Conservation (phyloP, 2,113 vertebrate species). For the Saguinus imperator region DNA sequence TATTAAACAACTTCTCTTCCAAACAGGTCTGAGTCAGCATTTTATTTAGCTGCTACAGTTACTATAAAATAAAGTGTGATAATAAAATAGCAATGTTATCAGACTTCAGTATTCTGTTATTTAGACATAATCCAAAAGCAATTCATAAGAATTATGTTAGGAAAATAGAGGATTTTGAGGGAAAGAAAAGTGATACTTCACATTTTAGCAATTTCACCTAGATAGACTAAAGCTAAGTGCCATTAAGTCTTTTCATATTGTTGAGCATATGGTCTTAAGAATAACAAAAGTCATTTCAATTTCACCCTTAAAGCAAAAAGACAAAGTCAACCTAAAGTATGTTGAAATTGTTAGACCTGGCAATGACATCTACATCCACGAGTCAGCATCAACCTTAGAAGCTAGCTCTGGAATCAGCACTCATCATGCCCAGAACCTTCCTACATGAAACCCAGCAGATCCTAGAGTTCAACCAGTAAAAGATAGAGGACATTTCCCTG, state of each 20-base stretch:
- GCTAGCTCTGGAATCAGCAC: not conserved
- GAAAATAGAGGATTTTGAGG: not conserved
- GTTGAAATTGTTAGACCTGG: not conserved
- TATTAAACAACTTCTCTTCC: not conserved
- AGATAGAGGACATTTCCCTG: not conserved
- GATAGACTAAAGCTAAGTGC: not conserved
- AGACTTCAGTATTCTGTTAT: not conserved
- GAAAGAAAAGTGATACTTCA: not conserved
- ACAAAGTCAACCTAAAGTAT: not conserved
- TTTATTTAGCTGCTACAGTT: conserved; percentile 5
- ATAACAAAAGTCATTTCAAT: conserved; percentile 12
- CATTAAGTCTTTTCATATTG: not conserved
- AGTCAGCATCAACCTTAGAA: not conserved
- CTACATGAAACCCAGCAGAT: not conserved
- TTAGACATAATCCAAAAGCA: not conserved
- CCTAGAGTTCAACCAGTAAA: not conserved
- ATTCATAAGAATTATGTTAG: not conserved
- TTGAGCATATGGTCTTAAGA: not conserved
- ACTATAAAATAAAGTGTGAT: not conserved
- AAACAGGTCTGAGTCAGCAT: not conserved
- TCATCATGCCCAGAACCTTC: not conserved
- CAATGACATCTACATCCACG: not conserved
- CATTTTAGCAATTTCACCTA: conserved; percentile 10
- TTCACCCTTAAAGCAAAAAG: conserved; percentile 38
- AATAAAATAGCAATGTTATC: not conserved